Conservation (phyloP, 2,113 vertebrate species). For the Lipophrys pholis region DNA sequence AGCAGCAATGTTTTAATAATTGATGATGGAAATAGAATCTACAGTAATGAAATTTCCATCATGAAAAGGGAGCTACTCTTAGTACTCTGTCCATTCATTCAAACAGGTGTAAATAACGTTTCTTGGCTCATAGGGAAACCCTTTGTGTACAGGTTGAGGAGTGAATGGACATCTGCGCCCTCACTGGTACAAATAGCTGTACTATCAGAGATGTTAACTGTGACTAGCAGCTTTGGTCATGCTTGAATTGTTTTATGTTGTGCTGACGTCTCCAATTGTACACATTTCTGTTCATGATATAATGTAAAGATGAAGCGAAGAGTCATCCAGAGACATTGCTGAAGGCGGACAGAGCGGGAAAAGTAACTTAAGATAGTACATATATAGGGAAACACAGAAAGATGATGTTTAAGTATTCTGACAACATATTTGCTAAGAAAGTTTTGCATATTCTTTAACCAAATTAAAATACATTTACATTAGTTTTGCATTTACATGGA, state of each 20-base stretch:
- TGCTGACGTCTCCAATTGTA: background rate
- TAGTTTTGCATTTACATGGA: too few relatives aligned
- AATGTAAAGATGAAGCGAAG: too few relatives aligned
- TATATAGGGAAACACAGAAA: too few relatives aligned
- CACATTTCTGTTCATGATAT: too few relatives aligned
- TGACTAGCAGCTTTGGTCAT: slow-evolving; percentile 34
- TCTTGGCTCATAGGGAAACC: slow-evolving; percentile 53
- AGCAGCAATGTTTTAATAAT: slow-evolving; percentile 89
- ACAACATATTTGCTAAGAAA: too few relatives aligned
- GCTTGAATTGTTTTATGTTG: background rate
- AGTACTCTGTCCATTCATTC: slow-evolving; percentile 62
- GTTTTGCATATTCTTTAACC: too few relatives aligned
- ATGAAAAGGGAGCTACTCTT: slow-evolving; percentile 85
- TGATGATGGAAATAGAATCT: slow-evolving; percentile 91
- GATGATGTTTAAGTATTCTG: too few relatives aligned
- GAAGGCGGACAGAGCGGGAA: too few relatives aligned
- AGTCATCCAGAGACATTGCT: too few relatives aligned
- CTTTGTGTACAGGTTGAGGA: slow-evolving; percentile 50
- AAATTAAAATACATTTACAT: too few relatives aligned
- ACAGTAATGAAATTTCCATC: slow-evolving; percentile 92
- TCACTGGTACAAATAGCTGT: slow-evolving; percentile 2
- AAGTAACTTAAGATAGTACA: too few relatives aligned
- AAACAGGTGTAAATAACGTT: slow-evolving; percentile 69
- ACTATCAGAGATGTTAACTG: slow-evolving; percentile 34
- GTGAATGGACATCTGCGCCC: slow-evolving; percentile 41